Conservation (phyloP, 1,140 invertebrate genomes). For the Gonatopus flavifemur region DNA sequence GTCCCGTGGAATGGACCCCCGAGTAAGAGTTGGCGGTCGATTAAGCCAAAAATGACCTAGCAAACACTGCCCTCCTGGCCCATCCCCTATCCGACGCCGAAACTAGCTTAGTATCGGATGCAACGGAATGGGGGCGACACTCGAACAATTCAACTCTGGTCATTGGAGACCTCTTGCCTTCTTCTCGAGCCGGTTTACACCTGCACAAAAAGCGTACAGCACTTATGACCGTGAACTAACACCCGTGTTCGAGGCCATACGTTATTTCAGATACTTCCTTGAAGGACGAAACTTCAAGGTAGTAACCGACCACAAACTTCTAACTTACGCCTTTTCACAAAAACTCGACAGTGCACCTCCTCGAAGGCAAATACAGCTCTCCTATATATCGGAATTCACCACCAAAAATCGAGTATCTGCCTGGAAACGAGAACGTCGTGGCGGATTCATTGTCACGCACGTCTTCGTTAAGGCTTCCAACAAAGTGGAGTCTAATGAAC, state of each 20-base stretch:
- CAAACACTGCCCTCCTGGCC: constrained; percentile 1
- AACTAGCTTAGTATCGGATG: neutral
- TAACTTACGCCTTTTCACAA: neutral
- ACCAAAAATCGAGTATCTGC: neutral
- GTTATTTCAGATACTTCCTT: constrained; percentile 35
- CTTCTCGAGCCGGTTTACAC: neutral
- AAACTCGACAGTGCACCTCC: constrained; percentile 15
- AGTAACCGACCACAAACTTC: neutral
- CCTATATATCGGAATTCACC: neutral
- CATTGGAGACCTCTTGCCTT: neutral
- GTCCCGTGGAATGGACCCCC: constrained; percentile 1
- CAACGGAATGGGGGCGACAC: neutral
- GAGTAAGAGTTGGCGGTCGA: constrained; percentile 15
- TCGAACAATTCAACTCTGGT: neutral
- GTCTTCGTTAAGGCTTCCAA: neutral
- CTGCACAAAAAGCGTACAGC: neutral
- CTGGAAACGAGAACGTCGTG: neutral
- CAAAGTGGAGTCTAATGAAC: neutral
- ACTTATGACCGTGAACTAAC: constrained; percentile 20
- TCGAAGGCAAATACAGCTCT: neutral
- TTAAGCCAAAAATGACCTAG: constrained; percentile 11
- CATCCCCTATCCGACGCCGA: neutral
- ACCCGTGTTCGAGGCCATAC: constrained; percentile 32
- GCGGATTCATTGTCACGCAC: neutral
- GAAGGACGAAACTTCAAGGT: constrained; percentile 34